Evolutionary conservation across 2,113 vertebrate genomes (phyloP), one percentile per base, ranked within the genome.

Genomic region (human): DNA sequence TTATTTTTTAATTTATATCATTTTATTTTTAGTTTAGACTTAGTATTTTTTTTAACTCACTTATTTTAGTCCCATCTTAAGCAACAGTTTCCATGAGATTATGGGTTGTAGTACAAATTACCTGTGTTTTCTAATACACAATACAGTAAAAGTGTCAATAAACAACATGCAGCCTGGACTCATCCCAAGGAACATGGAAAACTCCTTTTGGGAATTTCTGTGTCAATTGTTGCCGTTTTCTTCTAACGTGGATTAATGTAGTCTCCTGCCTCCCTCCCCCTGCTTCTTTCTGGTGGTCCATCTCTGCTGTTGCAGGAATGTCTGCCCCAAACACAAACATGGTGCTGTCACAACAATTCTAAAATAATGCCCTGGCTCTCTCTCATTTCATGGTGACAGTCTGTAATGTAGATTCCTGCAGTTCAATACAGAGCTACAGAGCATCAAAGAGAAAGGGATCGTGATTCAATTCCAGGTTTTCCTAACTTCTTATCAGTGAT

Each of bases 1-100:
- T 57, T 38, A n/a, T n/a, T 68, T 35, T 76, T 40, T 40, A 70
- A 64, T 57, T 64, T 92, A 1, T n/a, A 17, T 68, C 11, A 81
- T 90, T 35, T 43, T 38, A 95, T 72, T 92, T 90, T 64, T 84
- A 64, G 72, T 50, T 18, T 72, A 59, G 68, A 23, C 12, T 89
- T 92, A 16, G 5, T 73, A 52, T 92, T 59, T 95, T 83, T 88
- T 89, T 90, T 85, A 93, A 11, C 10, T 80, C 43, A 13, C 30
- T 90, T 89, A 30, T 96, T 92, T 68, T 43, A 61, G 50, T 25
- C 22, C 89, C 17, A 30, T 90, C 70, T 82, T 86, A 64, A 84
- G 25, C 88, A 79, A n/a, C n/a, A 82, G 23, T 59, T 57, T 38
- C 32, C 23, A 75, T 45, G 48, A 88, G 78, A 59, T 72, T 43